These are phyloP conservation scores for Fragum fragum DNA, from an alignment of 2,888 invertebrate species.

Conservation along the genomic window DNA sequence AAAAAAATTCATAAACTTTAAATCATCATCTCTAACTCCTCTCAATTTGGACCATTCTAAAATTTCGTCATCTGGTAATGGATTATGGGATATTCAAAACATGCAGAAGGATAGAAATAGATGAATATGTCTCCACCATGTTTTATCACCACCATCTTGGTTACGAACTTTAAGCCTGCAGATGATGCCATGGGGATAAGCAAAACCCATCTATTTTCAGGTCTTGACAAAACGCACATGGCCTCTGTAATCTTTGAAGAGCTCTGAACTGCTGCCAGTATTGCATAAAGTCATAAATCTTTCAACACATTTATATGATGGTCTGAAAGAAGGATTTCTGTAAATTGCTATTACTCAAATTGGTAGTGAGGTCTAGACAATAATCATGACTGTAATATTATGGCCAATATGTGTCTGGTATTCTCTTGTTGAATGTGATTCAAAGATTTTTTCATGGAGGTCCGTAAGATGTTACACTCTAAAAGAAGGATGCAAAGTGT, in stretches of 20 bases:
- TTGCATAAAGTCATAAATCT: conserved; percentile 56
- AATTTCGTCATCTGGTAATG: too few relatives aligned
- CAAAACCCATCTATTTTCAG: conserved; percentile 48
- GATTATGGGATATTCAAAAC: too few relatives aligned
- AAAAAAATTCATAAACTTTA: too few relatives aligned
- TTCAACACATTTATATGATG: conserved; percentile 45
- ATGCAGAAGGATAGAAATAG: not conserved
- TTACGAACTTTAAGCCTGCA: not conserved
- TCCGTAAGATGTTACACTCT: too few relatives aligned
- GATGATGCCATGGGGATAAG: conserved; percentile 47
- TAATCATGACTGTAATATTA: not conserved
- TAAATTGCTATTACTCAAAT: conserved; percentile 6
- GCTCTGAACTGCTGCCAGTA: conserved; percentile 19
- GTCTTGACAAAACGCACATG: conserved; percentile 60
- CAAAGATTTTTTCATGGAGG: too few relatives aligned
- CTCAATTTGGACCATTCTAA: too few relatives aligned
- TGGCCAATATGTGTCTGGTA: not conserved
- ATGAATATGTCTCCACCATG: conserved; percentile 6
- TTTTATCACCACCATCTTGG: conserved; percentile 10
- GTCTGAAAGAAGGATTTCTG: conserved; percentile 9
- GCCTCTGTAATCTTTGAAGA: conserved; percentile 20
- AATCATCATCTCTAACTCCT: too few relatives aligned
- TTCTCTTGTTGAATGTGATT: too few relatives aligned
- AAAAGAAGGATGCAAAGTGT: too few relatives aligned
- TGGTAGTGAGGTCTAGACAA: not conserved